Base-by-base conservation (phyloP, 2,888 invertebrate species). In the Melipona bicolor region DNA sequence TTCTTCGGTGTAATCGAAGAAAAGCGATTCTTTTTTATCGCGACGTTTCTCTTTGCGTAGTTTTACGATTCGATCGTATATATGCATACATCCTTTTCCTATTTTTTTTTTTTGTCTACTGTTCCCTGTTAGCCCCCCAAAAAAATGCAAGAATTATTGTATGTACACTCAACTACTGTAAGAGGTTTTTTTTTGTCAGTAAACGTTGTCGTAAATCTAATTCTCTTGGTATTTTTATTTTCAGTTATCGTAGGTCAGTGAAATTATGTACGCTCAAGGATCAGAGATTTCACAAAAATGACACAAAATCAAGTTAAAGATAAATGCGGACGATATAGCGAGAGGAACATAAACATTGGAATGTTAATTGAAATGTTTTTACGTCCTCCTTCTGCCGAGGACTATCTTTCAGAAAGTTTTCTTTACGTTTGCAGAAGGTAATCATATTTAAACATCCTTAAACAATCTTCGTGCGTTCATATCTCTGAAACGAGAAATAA, bases 151-250 rank as follows among this genome's bases (percentile, higher is more conserved):
- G 61, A 86, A 82, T 85, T 72, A 82, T 64, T 83, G 84, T 88
- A 84, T 87, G 89, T 91, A 91, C 84, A 90, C 87, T 87, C 90
- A 88, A 90, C 50, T 89, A 87, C 80, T 91, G 89, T 91, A 89
- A 87, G 89, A 87, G 88, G 79, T 81, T 79, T 91, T 89, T 90
- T 90, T 61, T 61, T 24, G 90, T 91, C 91, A 92, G 91, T 92
- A 92, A 92, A 92, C 88, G 89, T 92, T 92, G 89, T 90, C 86
- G 85, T 88, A 93, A 84, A 85, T 78, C 24, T 43, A n/a, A 11
- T 21, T 43, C 3, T 43, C 4, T n/a, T 56, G n/a, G 32, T 32
- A 32, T 32, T 32, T 43, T 36, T 43, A 3, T n/a, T 3, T 24
- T 59, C 15, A 15, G 5, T 56, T 56, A n/a, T 11, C 5, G n/a